Percentiles rank a stretch among this genome's conserved stretches.
phyloP scores from a whole-genome alignment of 2,113 vertebrate genomes.

The Balaeniceps rex region DNA sequence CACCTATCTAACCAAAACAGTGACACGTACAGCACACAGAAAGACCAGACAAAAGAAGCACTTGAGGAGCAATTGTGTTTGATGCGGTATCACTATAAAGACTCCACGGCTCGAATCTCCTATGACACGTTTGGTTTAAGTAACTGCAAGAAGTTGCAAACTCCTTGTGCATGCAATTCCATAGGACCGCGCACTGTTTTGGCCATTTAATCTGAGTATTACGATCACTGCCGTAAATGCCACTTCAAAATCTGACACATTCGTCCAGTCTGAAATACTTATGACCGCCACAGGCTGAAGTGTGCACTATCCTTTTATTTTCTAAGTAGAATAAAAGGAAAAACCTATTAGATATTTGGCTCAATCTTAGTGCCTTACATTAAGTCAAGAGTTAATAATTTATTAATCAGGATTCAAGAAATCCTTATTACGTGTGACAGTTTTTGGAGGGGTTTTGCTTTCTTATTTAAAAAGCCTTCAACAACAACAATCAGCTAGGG shows the following conservation, averaged over 20 bases:
- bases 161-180: neutral
- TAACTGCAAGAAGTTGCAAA: neutral
- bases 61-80: neutral
- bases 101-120: neutral
- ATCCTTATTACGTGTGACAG: neutral
- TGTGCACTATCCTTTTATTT: neutral
- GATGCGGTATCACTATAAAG: neutral
- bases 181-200: neutral
- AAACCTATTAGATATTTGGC: neutral
- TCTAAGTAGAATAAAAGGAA: neutral
- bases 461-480: slow-evolving; percentile 8
- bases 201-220: neutral
- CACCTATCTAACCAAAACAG: neutral
- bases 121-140: neutral
- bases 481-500: neutral
- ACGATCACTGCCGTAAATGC: neutral
- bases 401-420: slow-evolving; percentile 3
- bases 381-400: slow-evolving; percentile 23
- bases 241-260: neutral
- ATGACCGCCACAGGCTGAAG: neutral
- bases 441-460: neutral
- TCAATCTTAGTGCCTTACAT: neutral
- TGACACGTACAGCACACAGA: neutral
- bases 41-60: neutral
- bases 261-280: neutral